These are phyloP conservation scores for Rhineura floridana DNA, from an alignment of 2,113 vertebrate species.

Conservation along the genomic window DNA sequence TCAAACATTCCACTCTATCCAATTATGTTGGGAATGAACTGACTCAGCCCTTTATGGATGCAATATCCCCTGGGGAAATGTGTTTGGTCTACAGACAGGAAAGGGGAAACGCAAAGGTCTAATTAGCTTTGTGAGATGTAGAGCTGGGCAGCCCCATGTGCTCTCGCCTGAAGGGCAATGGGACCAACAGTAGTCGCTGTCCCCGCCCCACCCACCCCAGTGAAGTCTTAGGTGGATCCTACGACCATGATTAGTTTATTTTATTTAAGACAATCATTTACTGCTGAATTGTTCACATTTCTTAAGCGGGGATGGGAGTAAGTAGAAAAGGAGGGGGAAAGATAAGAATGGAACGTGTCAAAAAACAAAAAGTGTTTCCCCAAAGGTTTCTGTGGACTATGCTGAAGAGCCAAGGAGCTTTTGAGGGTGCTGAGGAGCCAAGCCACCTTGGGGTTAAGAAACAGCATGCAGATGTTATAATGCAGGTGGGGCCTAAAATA, in stretches of 20 bases:
- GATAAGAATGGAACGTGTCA: no score
- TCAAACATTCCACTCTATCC: conserved; percentile 15
- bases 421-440: no score
- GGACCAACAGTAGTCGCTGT: background rate
- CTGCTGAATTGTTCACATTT: no score
- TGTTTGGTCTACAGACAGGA: conserved; percentile 14
- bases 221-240: background rate
- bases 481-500: background rate
- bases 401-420: background rate
- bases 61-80: conserved; percentile 33
- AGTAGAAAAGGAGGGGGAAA: background rate
- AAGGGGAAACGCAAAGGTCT: background rate
- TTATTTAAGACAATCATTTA: no score
- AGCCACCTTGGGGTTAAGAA: no score
- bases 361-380: no score
- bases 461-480: no score
- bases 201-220: background rate
- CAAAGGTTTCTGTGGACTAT: background rate
- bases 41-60: conserved; percentile 35
- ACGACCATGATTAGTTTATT: background rate
- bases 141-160: background rate
- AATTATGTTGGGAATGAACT: conserved; percentile 34
- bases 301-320: no score
- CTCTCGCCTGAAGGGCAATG: no score
- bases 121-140: conserved; percentile 27